A percentile compares a stretch with the other conserved stretches of the same genome.
Evolutionary conservation across 2,888 invertebrate species (phyloP).

Genomic region (Lasiommata megera): DNA sequence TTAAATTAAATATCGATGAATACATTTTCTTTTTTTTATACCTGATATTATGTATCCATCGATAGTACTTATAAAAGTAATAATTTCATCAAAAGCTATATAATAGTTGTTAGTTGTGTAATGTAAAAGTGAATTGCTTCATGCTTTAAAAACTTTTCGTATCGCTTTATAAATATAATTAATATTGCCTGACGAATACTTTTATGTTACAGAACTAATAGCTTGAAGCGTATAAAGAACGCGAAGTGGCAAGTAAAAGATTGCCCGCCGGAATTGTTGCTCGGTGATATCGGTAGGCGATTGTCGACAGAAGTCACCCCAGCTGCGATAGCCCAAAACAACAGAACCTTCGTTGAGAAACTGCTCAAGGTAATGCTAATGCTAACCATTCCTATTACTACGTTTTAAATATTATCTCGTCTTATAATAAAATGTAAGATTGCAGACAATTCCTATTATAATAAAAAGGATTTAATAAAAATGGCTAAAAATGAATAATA

Average conservation of each 20-base stretch:
- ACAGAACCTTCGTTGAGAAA: constrained; percentile 99
- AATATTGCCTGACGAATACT: constrained; percentile 14
- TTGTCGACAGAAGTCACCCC: constrained; percentile 87
- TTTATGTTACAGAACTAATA: constrained; percentile 71
- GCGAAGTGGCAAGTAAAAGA: constrained; percentile 84
- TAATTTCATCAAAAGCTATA: neutral
- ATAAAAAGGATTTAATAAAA: no score
- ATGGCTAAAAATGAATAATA: no score
- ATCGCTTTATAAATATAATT: constrained; percentile 17
- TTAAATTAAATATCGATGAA: no score
- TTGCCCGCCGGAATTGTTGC: constrained; percentile 76
- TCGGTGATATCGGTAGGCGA: constrained; percentile 76
- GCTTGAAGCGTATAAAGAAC: constrained; percentile 83
- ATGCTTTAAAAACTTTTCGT: constrained; percentile 47
- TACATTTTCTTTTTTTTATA: no score
- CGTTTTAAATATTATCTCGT: no score
- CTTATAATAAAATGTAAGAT: no score
- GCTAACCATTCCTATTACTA: no score
- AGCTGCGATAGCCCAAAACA: constrained; percentile 96
- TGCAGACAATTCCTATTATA: no score
- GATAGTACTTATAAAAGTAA: neutral
- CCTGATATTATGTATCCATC: neutral
- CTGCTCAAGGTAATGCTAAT: constrained; percentile 88
- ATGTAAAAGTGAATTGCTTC: constrained; percentile 39
- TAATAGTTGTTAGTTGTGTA: constrained; percentile 25